phyloP scores from a whole-genome alignment of 2,888 invertebrate species.

The Dynastes hyllus region DNA sequence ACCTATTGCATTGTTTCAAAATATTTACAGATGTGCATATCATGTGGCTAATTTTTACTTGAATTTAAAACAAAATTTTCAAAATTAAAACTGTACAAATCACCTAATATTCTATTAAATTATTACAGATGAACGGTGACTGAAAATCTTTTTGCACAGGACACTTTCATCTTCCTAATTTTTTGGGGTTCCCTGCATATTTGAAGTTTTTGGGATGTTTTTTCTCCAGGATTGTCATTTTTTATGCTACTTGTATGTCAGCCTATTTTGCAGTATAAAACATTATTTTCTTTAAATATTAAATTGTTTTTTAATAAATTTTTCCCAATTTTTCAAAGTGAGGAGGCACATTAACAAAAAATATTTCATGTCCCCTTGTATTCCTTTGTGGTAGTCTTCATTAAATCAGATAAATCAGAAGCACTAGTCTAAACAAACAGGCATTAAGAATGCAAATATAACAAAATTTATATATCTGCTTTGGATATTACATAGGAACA shows the following conservation, averaged over 20 bases:
- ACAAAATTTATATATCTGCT: too few species aligned
- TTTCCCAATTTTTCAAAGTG: constrained; percentile 44
- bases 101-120: constrained; percentile 22
- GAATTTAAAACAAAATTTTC: too few species aligned
- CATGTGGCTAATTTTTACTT: constrained; percentile 1
- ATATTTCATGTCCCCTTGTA: constrained; percentile 9
- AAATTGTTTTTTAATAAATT: constrained; percentile 46
- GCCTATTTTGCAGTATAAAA: constrained; percentile 13
- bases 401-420: background rate
- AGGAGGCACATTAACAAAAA: constrained; percentile 42
- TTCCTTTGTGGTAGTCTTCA: background rate
- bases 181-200: background rate
- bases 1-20: too few species aligned
- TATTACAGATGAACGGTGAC: constrained; percentile 40
- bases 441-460: too few species aligned
- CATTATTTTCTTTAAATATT: constrained; percentile 8
- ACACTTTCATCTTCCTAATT: constrained; percentile 44
- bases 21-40: background rate
- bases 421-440: too few species aligned
- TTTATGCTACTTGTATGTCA: constrained; percentile 27
- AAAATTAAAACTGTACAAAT: too few species aligned
- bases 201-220: too few species aligned
- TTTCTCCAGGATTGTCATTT: constrained; percentile 41
- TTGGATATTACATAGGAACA: too few species aligned
- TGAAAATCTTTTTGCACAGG: constrained; percentile 40